phyloP scores from a whole-genome alignment of 2,113 vertebrate genomes.

The Edolisoma coerulescens region DNA sequence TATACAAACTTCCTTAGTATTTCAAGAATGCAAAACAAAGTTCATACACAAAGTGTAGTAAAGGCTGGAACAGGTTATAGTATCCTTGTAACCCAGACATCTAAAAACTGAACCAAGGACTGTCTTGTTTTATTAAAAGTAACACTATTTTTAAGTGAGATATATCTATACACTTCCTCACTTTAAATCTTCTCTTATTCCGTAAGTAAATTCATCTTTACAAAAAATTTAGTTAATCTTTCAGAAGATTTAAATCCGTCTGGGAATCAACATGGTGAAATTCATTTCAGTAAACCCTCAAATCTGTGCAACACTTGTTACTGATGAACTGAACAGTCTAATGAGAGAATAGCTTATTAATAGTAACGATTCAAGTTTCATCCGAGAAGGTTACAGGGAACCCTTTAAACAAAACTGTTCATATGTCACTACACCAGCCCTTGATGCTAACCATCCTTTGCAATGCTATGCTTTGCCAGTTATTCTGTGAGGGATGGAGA shows the following conservation, averaged over 20 bases:
- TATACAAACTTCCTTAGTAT: neutral
- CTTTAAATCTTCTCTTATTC: neutral
- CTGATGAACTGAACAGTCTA: neutral
- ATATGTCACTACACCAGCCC: neutral
- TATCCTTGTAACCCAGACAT: neutral
- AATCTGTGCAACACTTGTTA: neutral
- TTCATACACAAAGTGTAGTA: neutral
- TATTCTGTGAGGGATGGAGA: neutral
- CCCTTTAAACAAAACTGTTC: neutral
- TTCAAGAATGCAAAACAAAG: neutral
- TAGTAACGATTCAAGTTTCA: constrained; percentile 42
- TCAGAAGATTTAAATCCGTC: neutral
- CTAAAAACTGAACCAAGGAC: neutral
- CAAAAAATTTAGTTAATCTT: neutral
- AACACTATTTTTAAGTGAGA: neutral
- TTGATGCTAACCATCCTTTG: neutral
- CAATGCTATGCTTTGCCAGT: neutral
- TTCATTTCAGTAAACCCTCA: neutral
- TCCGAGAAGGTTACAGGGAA: neutral
- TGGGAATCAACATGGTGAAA: neutral
- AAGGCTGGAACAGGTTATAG: neutral
- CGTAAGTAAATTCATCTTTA: neutral
- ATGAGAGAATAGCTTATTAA: constrained; percentile 46
- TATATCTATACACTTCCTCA: neutral
- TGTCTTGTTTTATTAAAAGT: neutral